Evolutionary conservation across 2,888 invertebrate genomes (phyloP).

Genomic region (Ormyrus labotus): DNA sequence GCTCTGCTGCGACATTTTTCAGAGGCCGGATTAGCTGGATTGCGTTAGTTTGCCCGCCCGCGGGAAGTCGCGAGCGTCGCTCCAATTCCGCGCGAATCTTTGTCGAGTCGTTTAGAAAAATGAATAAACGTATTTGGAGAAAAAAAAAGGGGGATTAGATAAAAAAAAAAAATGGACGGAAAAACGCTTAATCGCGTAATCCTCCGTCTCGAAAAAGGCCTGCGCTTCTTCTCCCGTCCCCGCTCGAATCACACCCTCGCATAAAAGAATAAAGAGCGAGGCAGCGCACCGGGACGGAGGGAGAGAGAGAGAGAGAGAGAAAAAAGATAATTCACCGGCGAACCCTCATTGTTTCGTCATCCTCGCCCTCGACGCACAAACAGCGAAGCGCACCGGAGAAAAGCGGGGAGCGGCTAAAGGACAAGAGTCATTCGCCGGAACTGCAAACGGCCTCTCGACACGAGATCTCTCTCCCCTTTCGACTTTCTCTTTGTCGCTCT

Average conservation of each 20-base stretch:
- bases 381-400: background rate
- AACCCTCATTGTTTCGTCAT: constrained; percentile 38
- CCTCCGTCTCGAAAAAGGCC: background rate
- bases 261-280: constrained; percentile 32
- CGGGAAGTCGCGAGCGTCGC: too few relatives aligned
- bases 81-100: too few relatives aligned
- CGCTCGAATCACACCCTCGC: constrained; percentile 2
- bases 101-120: too few relatives aligned
- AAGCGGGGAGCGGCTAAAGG: constrained; percentile 8
- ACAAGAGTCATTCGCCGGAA: constrained; percentile 38
- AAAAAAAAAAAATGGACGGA: too few relatives aligned
- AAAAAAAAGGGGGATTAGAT: too few relatives aligned
- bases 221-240: background rate
- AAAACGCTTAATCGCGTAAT: background rate
- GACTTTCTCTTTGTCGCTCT: background rate
- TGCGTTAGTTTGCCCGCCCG: too few relatives aligned
- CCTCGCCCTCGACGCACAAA: constrained; percentile 8
- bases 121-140: too few relatives aligned
- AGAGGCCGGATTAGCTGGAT: too few relatives aligned
- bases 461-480: constrained; percentile 15
- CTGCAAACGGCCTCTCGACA: constrained; percentile 50
- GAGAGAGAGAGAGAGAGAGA: background rate
- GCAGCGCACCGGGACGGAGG: constrained; percentile 21
- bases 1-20: too few relatives aligned
- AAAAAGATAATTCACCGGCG: constrained; percentile 36